Base-by-base conservation (phyloP, 2,113 vertebrate species). In the Albula goreensis region DNA sequence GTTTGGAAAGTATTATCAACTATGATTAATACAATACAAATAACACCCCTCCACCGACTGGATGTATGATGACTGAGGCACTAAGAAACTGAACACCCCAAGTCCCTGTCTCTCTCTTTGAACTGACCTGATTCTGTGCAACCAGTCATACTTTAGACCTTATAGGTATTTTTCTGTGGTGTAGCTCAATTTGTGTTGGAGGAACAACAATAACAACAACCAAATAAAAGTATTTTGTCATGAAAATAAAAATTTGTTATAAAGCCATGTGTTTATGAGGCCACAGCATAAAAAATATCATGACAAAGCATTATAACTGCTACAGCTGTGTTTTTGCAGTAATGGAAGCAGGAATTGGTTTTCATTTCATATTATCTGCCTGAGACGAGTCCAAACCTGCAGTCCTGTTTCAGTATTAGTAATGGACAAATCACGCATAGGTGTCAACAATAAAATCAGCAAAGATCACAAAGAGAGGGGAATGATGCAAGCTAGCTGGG, bases 391-490 rank as follows among this genome's bases (percentile, higher is more conserved):
- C 17, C 17, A 66, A 66, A 66, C 77, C 82, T 48, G 80, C 19
- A 63, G n/a, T 19, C 41, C 57, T 77, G 22, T 87, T 81, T 89
- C 84, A 41, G 51, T 79, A 77, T 85, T 86, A 85, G 70, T 88
- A 87, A 84, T 4, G 11, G 25, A 41, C 22, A 9, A 15, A 74
- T 87, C 63, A 48, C 60, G 83, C 80, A 60, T 83, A 81, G 70
- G 60, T 78, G 82, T 81, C 5, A 79, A 19, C 60, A 80, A 81
- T 81, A 12, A 80, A 81, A 86, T 50, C 52, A 53, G 80, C 78
- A 70, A 41, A 25, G 19, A 17, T 79, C 48, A 11, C 50, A 50
- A 81, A 12, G 57, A 9, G 19, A 60, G 17, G 19, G n/a, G n/a
- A 82, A 53, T 66, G 74, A 85, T 57, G 66, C 31, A 78, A 78